Evolutionary conservation across 2,888 invertebrate genomes (phyloP).

Genomic region (Agrenia bidenticulata): DNA sequence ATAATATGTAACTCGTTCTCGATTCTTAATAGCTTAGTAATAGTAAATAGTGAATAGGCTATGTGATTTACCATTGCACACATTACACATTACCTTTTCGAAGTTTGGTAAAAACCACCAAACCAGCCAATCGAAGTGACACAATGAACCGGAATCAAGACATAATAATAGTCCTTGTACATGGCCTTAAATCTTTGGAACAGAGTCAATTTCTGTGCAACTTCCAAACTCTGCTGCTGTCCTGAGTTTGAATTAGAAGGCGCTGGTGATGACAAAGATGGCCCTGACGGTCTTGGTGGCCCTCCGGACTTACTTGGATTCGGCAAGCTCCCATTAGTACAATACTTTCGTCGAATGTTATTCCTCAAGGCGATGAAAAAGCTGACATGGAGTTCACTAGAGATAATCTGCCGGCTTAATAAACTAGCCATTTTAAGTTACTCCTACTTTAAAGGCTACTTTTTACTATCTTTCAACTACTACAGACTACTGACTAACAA

Average conservation of each 20-base stretch:
- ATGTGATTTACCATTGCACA: background rate
- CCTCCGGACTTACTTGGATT: slow-evolving; percentile 2
- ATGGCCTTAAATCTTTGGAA: slow-evolving; percentile 84
- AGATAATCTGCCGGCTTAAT: too few species aligned
- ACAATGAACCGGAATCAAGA: slow-evolving; percentile 88
- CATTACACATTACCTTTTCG: slow-evolving; percentile 67
- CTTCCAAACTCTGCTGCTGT: background rate
- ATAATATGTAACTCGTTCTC: background rate
- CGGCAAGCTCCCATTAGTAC: background rate
- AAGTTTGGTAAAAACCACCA: slow-evolving; percentile 80
- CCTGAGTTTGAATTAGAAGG: background rate
- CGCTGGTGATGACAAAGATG: slow-evolving; percentile 2
- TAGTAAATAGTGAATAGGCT: too few species aligned
- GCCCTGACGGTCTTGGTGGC: slow-evolving; percentile 4
- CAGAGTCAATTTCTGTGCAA: slow-evolving; percentile 62
- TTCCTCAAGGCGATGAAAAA: background rate
- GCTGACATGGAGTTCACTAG: background rate
- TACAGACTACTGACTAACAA: too few species aligned
- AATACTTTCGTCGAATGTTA: background rate
- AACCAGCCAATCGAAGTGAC: slow-evolving; percentile 87
- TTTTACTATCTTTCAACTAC: too few species aligned
- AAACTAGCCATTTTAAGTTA: too few species aligned
- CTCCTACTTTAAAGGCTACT: too few species aligned
- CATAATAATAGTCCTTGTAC: slow-evolving; percentile 94
- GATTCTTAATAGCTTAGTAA: background rate